Base-by-base conservation (phyloP, 2,888 invertebrate species). In the Acronicta psi region DNA sequence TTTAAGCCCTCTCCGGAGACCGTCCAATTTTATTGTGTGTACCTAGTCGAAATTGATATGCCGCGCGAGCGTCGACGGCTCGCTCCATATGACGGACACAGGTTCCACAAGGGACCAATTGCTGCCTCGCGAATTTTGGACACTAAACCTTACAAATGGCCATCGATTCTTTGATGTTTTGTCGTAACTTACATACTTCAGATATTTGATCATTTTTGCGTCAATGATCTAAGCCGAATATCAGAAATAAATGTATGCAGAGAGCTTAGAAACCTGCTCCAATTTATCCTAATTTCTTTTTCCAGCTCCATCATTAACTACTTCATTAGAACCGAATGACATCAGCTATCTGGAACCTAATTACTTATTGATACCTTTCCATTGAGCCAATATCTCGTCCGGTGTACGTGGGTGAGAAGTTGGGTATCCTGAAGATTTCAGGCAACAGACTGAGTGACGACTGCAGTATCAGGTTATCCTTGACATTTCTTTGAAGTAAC, bases 1-100 rank as follows among this genome's bases (percentile, higher is more conserved):
- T 93, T 94, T 94, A 94, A 93, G 93, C 92, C 92, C 92, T 92
- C 93, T 92, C 91, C 90, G 87, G 92, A 92, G 93, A 90, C 91
- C 92, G 92, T 93, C 90, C 92, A 89, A 92, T 93, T 94, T 94
- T 94, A 93, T 94, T 93, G 93, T 93, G 88, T 92, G 85, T 90
- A 93, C 89, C 91, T 92, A 92, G 88, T 91, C 77, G 91, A 93
- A 93, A 93, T 93, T 93, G 93, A 93, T 93, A 93, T 94, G 93
- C 93, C 80, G 84, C 83, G 85, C 90, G 88, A 87, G 91, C 81
- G 85, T 84, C 86, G 81, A 73, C 84, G 79, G 75, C 81, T 81
- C 75, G 75, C 76, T 77, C 72, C 83, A 81, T 84, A 86, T 86
- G 88, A 86, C 84, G 90, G 88, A 86, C 88, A 81, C 79, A 63